Evolutionary conservation across 2,888 invertebrate species (phyloP).

Genomic region (Agrochola lota): DNA sequence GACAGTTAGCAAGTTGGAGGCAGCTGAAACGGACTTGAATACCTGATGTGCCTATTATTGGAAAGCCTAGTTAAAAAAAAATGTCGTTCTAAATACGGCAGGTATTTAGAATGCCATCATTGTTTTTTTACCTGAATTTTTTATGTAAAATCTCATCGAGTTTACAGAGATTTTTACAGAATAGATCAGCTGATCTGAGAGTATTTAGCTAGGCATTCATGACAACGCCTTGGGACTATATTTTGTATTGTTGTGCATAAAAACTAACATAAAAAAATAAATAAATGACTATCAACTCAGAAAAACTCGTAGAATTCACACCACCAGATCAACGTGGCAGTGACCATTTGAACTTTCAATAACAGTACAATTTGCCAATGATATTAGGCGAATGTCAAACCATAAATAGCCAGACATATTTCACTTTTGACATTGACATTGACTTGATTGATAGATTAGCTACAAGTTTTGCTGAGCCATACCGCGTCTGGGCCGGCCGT

Average conservation of each 20-base stretch:
- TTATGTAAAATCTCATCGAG: no score
- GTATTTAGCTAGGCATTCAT: not conserved
- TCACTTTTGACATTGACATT: slow-evolving; percentile 47
- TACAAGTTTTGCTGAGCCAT: slow-evolving; percentile 8
- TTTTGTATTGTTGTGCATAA: no score
- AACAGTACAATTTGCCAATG: not conserved
- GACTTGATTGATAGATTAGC: slow-evolving; percentile 35
- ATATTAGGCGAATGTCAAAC: slow-evolving; percentile 13
- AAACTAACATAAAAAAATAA: no score
- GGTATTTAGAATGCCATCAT: no score
- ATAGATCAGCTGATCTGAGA: not conserved
- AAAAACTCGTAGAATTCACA: not conserved
- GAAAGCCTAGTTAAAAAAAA: no score
- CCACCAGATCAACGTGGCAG: not conserved
- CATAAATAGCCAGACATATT: slow-evolving; percentile 21
- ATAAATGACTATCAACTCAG: not conserved
- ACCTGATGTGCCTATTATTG: no score
- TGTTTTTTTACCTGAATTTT: no score
- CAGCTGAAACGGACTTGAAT: no score
- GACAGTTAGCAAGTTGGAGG: no score
- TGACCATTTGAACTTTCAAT: not conserved
- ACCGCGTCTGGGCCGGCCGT: not conserved
- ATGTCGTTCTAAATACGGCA: no score
- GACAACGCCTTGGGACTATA: not conserved
- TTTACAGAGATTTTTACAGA: no score